Evolutionary conservation across 2,888 invertebrate genomes (phyloP).

Genomic region (Xylota sylvarum): DNA sequence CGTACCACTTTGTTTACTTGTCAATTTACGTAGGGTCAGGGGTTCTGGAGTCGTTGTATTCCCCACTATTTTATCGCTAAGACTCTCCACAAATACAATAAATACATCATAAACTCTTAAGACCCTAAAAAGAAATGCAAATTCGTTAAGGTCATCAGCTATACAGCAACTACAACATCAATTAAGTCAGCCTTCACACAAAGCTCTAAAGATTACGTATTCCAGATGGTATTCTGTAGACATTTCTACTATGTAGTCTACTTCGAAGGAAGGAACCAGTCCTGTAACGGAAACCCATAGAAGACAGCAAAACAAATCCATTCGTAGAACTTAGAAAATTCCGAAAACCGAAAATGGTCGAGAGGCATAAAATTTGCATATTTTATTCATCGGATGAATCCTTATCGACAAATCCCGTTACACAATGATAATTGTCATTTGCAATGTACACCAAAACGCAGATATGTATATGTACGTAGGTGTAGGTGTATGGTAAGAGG

Average conservation of each 20-base stretch:
- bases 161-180: constrained; percentile 65
- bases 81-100: background rate
- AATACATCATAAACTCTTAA: constrained; percentile 54
- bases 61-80: background rate
- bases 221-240: constrained; percentile 12
- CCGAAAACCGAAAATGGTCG: constrained; percentile 65
- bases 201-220: constrained; percentile 67
- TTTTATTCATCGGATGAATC: constrained; percentile 72
- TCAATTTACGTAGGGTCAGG: background rate
- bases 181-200: constrained; percentile 71
- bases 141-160: constrained; percentile 59
- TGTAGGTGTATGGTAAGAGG: background rate
- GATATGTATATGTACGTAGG: background rate
- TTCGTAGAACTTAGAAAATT: constrained; percentile 51
- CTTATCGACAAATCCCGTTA: constrained; percentile 76
- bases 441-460: constrained; percentile 54
- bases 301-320: constrained; percentile 56
- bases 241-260: background rate
- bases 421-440: constrained; percentile 76
- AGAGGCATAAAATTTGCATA: constrained; percentile 73
- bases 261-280: background rate
- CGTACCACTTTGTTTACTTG: background rate
- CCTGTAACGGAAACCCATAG: constrained; percentile 1
- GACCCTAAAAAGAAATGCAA: constrained; percentile 54
- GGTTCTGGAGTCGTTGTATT: no score